Evolutionary conservation across 2,113 vertebrate species (phyloP), one percentile per base, ranked within the genome.

Genomic region (Syngnathus scovelli): DNA sequence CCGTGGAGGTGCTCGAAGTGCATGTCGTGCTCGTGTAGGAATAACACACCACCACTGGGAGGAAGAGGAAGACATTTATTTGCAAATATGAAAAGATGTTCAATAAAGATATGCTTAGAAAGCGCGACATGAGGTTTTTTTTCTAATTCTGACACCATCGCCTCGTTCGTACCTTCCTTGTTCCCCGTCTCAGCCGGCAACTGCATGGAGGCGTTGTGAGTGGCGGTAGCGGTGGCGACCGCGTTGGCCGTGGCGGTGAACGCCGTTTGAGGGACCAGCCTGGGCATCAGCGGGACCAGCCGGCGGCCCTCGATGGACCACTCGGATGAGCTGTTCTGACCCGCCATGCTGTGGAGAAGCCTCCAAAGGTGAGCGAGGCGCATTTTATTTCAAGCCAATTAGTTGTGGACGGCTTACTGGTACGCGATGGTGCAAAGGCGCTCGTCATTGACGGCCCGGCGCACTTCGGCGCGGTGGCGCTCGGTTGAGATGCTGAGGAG

Each of bases 281-380:
- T 91, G 0, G 97, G 97, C 96, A 99, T 98, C 78, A 99, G 82
- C 0, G 97, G 97, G 37, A 99, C 95, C 61, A 99, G 90, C 1
- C 97, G 92, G 1, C 96, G 95, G 10, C 96, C 97, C 89, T 99
- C 97, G 18, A 99, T 96, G 69, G 95, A 96, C 97, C 97, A 98
- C 67, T 99, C 96, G 0, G 96, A 95, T 43, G 95, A 97, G 85
- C 95, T 98, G 88, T 98, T 98, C 1, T 95, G 97, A 71, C 97
- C 97, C 2, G 96, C 98, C 96, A 98, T 98, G 76, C 97, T 99
- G 78, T 0, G 3, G 37, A 18, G 5, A 54, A 16, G 23, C 41
- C 89, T 67, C 41, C 89, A 70, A 49, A 60, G 69, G 59, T 0
- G 13, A 11, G 59, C 0, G 10, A 7, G 23, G n/a, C 0, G 16